Conservation (phyloP, 1,140 invertebrate species). For the Camponotus floridanus region DNA sequence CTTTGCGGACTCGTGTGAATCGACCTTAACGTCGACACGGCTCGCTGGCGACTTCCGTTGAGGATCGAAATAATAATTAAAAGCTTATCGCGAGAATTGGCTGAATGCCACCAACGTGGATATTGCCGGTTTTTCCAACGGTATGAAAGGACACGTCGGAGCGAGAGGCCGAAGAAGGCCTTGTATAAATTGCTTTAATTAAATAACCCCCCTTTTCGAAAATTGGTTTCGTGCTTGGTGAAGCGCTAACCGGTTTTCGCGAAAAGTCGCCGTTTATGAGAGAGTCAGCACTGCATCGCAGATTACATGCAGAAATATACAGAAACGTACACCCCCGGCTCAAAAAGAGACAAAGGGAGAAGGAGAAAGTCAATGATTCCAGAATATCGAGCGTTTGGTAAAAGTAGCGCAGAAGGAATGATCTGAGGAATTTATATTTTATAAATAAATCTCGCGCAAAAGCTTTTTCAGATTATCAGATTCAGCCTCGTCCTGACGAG, state of each 20-base stretch:
- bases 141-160: constrained; percentile 46
- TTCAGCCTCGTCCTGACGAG: background rate
- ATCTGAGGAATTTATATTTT: background rate
- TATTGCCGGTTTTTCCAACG: constrained; percentile 67
- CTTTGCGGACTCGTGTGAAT: constrained; percentile 26
- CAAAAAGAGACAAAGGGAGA: background rate
- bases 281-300: constrained; percentile 13
- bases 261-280: constrained; percentile 60
- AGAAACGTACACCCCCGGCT: background rate
- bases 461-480: background rate
- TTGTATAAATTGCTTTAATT: constrained; percentile 77
- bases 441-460: background rate
- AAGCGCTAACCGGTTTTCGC: constrained; percentile 70
- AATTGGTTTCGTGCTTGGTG: constrained; percentile 77
- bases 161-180: constrained; percentile 56
- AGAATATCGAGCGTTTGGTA: background rate
- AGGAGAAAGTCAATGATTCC: background rate
- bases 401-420: background rate
- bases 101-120: constrained; percentile 65
- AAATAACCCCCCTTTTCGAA: constrained; percentile 74
- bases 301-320: constrained; percentile 37
- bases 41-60: constrained; percentile 37
- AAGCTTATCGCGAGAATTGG: constrained; percentile 75
- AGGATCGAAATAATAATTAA: constrained; percentile 75
- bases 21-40: constrained; percentile 51